A percentile compares a stretch with the other conserved stretches of the same genome.
These are phyloP conservation scores for Eupithecia vulgata DNA, from an alignment of 2,888 invertebrate species.

Conservation along the genomic window DNA sequence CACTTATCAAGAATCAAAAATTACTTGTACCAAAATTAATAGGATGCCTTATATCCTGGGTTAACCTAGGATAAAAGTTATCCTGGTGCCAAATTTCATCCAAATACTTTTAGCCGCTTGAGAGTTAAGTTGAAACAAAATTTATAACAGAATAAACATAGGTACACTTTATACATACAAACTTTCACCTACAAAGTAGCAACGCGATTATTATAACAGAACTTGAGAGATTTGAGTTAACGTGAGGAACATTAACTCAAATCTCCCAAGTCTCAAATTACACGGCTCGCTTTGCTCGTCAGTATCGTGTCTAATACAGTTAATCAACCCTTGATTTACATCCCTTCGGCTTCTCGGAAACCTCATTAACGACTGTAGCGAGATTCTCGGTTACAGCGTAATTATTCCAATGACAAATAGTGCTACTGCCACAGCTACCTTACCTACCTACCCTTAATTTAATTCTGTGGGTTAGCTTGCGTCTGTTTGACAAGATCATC, in stretches of 20 bases:
- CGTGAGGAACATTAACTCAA: too few species aligned
- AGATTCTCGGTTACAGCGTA: constrained; percentile 25
- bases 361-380: constrained; percentile 17
- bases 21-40: too few species aligned
- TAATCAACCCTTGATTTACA: constrained; percentile 16
- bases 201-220: neutral
- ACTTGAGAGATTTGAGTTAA: too few species aligned
- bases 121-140: neutral
- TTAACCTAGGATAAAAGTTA: neutral
- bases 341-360: constrained; percentile 9
- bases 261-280: neutral
- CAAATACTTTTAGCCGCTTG: neutral
- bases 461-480: constrained; percentile 1
- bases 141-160: neutral
- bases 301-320: neutral
- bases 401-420: constrained; percentile 46
- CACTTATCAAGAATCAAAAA: neutral
- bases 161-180: neutral
- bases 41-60: too few species aligned
- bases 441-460: constrained; percentile 19
- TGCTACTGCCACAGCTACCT: constrained; percentile 21
- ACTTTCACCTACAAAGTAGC: neutral
- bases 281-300: neutral
- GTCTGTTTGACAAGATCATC: too few species aligned
- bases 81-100: neutral